A percentile compares a stretch with the other conserved stretches of the same genome.
Evolutionary conservation across 2,113 vertebrate genomes (phyloP).

Genomic region (Grallaria varia): DNA sequence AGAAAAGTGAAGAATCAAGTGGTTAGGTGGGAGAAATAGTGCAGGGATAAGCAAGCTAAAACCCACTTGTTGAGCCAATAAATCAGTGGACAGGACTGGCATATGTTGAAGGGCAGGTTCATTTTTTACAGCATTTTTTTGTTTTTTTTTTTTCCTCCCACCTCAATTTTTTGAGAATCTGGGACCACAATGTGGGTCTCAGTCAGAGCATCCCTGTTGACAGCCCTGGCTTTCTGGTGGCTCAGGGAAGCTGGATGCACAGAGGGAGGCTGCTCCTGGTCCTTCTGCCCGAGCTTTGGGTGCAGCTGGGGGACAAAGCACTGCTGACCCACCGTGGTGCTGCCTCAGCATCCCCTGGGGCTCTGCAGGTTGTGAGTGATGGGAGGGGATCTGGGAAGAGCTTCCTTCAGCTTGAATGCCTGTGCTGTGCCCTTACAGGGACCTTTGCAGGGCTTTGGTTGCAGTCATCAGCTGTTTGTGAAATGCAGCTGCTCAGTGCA

Average conservation of each 20-base stretch:
- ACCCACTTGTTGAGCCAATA: neutral
- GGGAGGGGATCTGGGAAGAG: neutral
- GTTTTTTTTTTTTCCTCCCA: neutral
- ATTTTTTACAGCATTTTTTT: rapidly evolving
- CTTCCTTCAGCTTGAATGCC: neutral
- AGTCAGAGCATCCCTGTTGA: neutral
- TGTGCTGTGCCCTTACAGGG: neutral
- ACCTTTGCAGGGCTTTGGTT: neutral
- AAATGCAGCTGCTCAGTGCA: neutral
- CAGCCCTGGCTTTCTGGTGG: neutral
- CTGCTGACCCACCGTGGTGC: neutral
- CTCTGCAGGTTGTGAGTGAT: neutral
- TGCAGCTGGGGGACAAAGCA: neutral
- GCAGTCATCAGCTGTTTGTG: neutral
- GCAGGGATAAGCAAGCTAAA: neutral
- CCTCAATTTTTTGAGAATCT: neutral
- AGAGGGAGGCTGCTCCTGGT: neutral
- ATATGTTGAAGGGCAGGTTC: neutral
- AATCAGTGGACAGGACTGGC: neutral
- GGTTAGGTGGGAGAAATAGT: neutral
- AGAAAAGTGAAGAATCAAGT: neutral
- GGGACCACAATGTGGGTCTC: neutral
- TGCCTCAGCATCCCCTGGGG: neutral
- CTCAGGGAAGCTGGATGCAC: neutral
- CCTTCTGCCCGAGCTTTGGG: neutral